phyloP scores from a whole-genome alignment of 2,797 vertebrate species.

The Chrosomus eos region DNA sequence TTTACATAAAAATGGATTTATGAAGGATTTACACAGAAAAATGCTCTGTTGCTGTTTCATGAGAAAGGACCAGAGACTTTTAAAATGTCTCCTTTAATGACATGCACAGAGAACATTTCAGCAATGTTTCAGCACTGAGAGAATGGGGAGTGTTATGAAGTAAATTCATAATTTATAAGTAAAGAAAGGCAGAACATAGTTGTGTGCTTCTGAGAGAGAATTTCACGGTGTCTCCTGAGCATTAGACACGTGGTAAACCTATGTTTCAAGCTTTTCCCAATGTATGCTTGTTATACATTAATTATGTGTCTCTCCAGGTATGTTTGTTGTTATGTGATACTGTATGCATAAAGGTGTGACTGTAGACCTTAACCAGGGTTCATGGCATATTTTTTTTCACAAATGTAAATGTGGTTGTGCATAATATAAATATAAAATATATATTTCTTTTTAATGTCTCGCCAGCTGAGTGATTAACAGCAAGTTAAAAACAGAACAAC shows the following conservation, averaged over 20 bases:
- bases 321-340: not conserved
- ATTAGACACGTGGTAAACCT: not conserved
- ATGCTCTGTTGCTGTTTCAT: not conserved
- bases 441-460: too few relatives aligned
- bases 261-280: slow-evolving; percentile 28
- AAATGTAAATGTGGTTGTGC: not conserved
- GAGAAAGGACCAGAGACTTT: not conserved
- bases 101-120: slow-evolving; percentile 2
- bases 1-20: slow-evolving; percentile 10
- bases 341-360: not conserved
- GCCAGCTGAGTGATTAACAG: not conserved
- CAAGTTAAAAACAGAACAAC: not conserved
- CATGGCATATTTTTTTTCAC: not conserved
- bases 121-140: not conserved
- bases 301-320: not conserved
- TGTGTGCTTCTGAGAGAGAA: slow-evolving; percentile 36
- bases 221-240: not conserved
- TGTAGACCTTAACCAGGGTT: not conserved
- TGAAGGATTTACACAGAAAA: not conserved
- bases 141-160: slow-evolving; percentile 46
- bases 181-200: slow-evolving; percentile 18
- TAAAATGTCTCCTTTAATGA: slow-evolving; percentile 17
- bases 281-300: slow-evolving; percentile 28
- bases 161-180: slow-evolving; percentile 42
- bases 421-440: not conserved